Evolutionary conservation across 2,113 vertebrate species (phyloP), one percentile per base, ranked within the genome.

Genomic region (Circaetus cinerascens): DNA sequence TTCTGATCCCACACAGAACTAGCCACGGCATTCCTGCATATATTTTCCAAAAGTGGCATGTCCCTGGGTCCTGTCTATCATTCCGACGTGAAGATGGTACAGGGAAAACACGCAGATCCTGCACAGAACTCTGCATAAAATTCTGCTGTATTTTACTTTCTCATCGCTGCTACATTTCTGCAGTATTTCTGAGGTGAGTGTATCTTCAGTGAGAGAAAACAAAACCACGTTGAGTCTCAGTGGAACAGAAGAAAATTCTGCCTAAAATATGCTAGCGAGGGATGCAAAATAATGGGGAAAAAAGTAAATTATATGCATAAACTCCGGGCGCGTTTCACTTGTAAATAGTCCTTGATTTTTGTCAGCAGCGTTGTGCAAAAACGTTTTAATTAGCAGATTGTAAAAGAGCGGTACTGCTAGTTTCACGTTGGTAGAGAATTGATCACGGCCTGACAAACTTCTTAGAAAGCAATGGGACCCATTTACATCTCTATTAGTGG

Each of bases 321-420:
- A 53, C 15, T 51, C 51, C 14, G 40, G 4, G 26, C 8, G 4
- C 8, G 22, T 67, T 89, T 85, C 36, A 36, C 68, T 75, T 73
- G 56, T 51, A 86, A 94, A 90, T 32, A 38, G 46, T 51, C 48
- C 48, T 53, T 41, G 56, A 26, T 71, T 88, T 94, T 94, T 82
- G 22, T 19, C 22, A 13, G 38, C 53, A 15, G 5, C 48, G 30
- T 83, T 71, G 80, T n/a, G 88, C 78, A 60, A 76, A 79, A 40
- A 34, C 51, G 64, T 72, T 87, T 67, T 69, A 78, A 75, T 77
- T 16, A 80, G 34, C 62, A 27, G 41, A 5, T 43, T 56, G 21
- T 22, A 9, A 32, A 40, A 60, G 45, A 74, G 43, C 53, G 8
- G 62, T 4, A 2, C 55, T 51, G n/a, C 9, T 38, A 4, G 10